Evolutionary conservation across 2,113 vertebrate genomes (phyloP).

Genomic region (Psittacula cyanocephala): DNA sequence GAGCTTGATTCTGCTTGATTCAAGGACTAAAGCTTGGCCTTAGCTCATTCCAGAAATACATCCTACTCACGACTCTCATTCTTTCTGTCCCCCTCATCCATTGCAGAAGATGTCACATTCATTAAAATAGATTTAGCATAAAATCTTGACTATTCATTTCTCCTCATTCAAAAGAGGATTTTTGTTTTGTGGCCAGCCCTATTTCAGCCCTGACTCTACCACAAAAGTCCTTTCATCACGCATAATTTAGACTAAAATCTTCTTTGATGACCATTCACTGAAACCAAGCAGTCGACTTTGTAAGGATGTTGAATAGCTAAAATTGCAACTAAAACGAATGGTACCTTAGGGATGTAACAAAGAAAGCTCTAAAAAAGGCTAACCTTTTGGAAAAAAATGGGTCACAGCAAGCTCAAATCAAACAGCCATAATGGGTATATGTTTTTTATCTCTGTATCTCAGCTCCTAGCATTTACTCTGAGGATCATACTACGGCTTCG

Average conservation of each 20-base stretch:
- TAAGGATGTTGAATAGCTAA: slow-evolving; percentile 1
- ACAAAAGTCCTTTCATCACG: neutral
- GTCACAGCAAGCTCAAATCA: neutral
- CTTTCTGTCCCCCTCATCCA: neutral
- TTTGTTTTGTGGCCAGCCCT: neutral
- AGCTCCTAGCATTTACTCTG: neutral
- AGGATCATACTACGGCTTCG: neutral
- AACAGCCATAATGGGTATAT: neutral
- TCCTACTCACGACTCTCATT: accelerated
- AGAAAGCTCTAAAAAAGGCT: neutral
- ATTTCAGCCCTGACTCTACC: neutral
- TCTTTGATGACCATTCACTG: neutral
- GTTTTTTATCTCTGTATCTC: neutral
- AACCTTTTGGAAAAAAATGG: neutral
- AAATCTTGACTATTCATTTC: neutral
- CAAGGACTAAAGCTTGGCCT: neutral
- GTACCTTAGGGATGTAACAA: neutral
- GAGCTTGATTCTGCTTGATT: neutral
- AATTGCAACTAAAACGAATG: neutral
- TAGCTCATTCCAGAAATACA: neutral
- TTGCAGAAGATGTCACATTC: neutral
- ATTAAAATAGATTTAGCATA: neutral
- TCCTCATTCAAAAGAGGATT: neutral
- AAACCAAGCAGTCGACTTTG: neutral
- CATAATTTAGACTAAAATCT: slow-evolving; percentile 5